These are phyloP conservation scores for Epiblema foenella DNA, from an alignment of 2,888 invertebrate genomes.

Conservation along the genomic window DNA sequence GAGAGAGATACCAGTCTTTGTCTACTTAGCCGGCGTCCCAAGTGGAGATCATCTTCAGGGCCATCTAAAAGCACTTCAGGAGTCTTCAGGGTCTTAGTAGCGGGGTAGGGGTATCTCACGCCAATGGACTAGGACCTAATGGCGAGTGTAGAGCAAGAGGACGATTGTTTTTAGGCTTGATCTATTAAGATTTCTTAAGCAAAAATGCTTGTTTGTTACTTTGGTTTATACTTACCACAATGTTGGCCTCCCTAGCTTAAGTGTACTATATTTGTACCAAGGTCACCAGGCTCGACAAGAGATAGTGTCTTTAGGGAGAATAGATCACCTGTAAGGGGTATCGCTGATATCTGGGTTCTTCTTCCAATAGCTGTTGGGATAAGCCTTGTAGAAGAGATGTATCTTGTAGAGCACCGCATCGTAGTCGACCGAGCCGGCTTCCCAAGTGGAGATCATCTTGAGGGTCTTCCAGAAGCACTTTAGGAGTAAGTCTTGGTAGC, in stretches of 20 bases:
- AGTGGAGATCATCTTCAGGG: constrained; percentile 93
- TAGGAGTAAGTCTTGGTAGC: constrained; percentile 93
- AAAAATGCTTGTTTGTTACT: too few relatives aligned
- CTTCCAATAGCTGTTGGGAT: constrained; percentile 95
- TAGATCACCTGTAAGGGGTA: constrained; percentile 88
- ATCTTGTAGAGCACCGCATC: constrained; percentile 92
- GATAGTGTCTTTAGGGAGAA: not conserved
- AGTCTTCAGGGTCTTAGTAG: too few relatives aligned
- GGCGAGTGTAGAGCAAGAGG: constrained; percentile 74
- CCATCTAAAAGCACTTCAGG: too few relatives aligned
- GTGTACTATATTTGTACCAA: too few relatives aligned
- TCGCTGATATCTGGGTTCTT: constrained; percentile 89
- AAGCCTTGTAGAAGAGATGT: constrained; percentile 94
- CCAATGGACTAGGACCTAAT: constrained; percentile 89
- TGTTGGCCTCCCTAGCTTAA: too few relatives aligned
- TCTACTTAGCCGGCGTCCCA: constrained; percentile 90
- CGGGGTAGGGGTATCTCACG: constrained; percentile 97
- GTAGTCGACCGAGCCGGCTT: constrained; percentile 89
- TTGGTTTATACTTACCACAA: too few relatives aligned
- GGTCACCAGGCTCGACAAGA: too few relatives aligned
- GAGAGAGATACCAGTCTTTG: constrained; percentile 83
- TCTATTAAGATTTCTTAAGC: too few relatives aligned
- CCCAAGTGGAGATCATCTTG: constrained; percentile 93
- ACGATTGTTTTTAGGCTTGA: too few relatives aligned
- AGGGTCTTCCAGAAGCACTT: constrained; percentile 98